Base-by-base conservation (phyloP, 2,797 vertebrate genomes). In the Austrolebias charrua region DNA sequence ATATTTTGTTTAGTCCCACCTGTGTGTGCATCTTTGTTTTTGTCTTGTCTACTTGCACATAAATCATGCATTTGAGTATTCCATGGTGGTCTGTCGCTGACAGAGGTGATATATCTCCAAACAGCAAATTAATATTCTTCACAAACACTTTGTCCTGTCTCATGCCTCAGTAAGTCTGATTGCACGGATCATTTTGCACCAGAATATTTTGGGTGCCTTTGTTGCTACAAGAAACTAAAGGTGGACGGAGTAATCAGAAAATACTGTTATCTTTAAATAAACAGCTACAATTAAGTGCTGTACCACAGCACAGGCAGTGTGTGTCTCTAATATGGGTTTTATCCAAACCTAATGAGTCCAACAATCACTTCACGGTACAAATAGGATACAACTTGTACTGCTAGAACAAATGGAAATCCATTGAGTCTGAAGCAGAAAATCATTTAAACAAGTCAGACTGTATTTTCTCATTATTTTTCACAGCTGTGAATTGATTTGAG, bases 401-500 rank as follows among this genome's bases (percentile, higher is more conserved):
- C 50, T 16, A 29, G 44, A 61, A 60, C 10, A 4, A 78, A 81
- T 54, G 43, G 55, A 55, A 79, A 73, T 62, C 68, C 67, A 57
- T 66, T 15, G 35, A 42, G 42, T 28, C n/a, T 31, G 53, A 63
- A 19, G 45, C 24, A n/a, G 44, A 29, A 78, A 74, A 72, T 78
- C 61, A 42, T 48, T 38, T 46, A 45, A 63, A 63, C 44, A 47
- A 53, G 35, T 31, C 14, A 50, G 5, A 56, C 13, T 14, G 31
- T 33, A 8, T 63, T 66, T 60, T 60, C 68, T 56, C 19, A 43
- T 68, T 75, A 58, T 75, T 68, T 66, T 56, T 29, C 14, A 28
- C 3, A 31, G 58, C 12, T 19, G 5, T 44, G 55, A 44, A 44
- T 33, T 56, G 46, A 49, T 24, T 51, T 15, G 28, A 66, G 16